These are phyloP conservation scores for Macrosteles quadrilineatus DNA, from an alignment of 1,140 invertebrate species.

Conservation along the genomic window DNA sequence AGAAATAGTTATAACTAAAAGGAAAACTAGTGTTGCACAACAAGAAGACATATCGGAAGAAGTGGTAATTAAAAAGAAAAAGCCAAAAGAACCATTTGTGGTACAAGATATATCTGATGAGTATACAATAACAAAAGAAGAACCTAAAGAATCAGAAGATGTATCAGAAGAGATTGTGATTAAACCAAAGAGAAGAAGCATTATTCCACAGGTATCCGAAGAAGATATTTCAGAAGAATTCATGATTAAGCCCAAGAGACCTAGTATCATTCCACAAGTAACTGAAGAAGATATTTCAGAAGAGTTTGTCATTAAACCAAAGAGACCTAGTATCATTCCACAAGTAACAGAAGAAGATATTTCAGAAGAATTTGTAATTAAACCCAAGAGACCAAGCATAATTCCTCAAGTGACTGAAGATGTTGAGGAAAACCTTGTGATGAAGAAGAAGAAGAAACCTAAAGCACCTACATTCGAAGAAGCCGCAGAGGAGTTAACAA, in stretches of 20 bases:
- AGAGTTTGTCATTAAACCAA: slow-evolving; percentile 40
- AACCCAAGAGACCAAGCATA: slow-evolving; percentile 15
- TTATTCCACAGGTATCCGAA: slow-evolving; percentile 46
- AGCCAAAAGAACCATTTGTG: slow-evolving; percentile 43
- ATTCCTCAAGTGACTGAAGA: slow-evolving; percentile 12
- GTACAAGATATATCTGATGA: slow-evolving; percentile 51
- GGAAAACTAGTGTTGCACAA: slow-evolving; percentile 41
- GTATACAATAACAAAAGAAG: slow-evolving; percentile 47
- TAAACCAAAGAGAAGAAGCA: slow-evolving; percentile 41
- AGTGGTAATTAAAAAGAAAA: slow-evolving; percentile 49
- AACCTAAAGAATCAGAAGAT: slow-evolving; percentile 39
- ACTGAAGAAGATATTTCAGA: slow-evolving; percentile 44
- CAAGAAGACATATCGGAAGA: slow-evolving; percentile 45
- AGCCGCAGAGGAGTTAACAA: slow-evolving; percentile 51
- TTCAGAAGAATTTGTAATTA: slow-evolving; percentile 40
- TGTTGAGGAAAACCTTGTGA: slow-evolving; percentile 32
- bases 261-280: slow-evolving; percentile 43
- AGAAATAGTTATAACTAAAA: slow-evolving; percentile 45
- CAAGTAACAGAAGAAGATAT: slow-evolving; percentile 39
- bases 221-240: slow-evolving; percentile 53
- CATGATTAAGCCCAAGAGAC: slow-evolving; percentile 49
- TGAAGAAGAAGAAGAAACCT: slow-evolving; percentile 50
- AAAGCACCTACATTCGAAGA: slow-evolving; percentile 47
- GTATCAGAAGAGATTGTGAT: slow-evolving; percentile 27
- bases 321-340: not conserved